Evolutionary conservation across 2,888 invertebrate species (phyloP).

Genomic region (Melitaea athalia): DNA sequence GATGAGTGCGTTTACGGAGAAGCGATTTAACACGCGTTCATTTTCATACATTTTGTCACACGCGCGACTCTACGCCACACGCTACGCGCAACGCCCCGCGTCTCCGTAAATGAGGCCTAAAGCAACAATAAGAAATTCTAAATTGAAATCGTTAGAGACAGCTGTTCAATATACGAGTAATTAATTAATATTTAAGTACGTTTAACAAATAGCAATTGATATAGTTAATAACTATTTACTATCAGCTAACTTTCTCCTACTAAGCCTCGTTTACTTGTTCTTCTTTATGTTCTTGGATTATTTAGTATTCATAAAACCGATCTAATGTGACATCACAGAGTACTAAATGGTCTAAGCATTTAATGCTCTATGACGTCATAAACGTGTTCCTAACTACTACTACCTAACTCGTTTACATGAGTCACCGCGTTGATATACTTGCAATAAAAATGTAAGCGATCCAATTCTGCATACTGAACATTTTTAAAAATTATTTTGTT

Average conservation of each 20-base stretch:
- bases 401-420: too few species aligned
- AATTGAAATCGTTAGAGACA: neutral
- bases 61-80: too few species aligned
- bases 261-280: constrained; percentile 19
- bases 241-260: constrained; percentile 31
- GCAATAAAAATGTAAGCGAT: too few species aligned
- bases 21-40: too few species aligned
- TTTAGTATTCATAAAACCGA: constrained; percentile 20
- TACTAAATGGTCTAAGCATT: constrained; percentile 11
- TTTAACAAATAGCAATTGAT: neutral
- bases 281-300: constrained; percentile 24
- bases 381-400: neutral
- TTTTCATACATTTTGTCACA: too few species aligned
- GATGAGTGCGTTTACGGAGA: too few species aligned
- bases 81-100: too few species aligned
- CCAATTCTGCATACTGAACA: too few species aligned
- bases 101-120: too few species aligned
- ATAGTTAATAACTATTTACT: constrained; percentile 8
- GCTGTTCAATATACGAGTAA: neutral
- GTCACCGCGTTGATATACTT: too few species aligned
- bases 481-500: too few species aligned
- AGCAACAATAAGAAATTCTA: neutral
- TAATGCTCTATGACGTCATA: constrained; percentile 17
- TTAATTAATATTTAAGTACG: too few species aligned
- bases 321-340: neutral